phyloP scores from a whole-genome alignment of 2,797 vertebrate genomes.

The Bucorvus abyssinicus region DNA sequence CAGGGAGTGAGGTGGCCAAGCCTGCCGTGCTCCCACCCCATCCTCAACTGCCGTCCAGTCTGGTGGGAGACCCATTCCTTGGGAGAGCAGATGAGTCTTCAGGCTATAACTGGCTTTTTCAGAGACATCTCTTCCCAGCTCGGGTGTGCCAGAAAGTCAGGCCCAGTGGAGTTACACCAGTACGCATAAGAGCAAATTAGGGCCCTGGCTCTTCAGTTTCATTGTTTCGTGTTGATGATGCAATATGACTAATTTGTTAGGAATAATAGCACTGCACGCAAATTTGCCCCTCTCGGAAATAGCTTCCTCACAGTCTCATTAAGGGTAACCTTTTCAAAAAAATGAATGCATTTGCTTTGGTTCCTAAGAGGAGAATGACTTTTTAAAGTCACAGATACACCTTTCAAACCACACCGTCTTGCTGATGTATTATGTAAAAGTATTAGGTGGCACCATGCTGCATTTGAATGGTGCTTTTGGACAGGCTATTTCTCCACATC shows the following conservation, averaged over 20 bases:
- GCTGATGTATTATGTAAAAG: neutral
- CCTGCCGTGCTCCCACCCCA: neutral
- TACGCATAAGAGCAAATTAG: neutral
- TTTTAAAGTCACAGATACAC: neutral
- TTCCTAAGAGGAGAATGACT: neutral
- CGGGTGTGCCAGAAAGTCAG: neutral
- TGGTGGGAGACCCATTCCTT: neutral
- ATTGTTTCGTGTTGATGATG: slow-evolving; percentile 12
- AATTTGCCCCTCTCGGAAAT: neutral
- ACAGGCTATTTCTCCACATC: neutral
- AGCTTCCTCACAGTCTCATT: neutral
- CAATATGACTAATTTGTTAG: slow-evolving; percentile 23
- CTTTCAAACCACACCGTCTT: neutral
- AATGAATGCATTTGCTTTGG: neutral
- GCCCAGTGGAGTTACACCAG: neutral
- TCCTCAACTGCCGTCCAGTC: neutral
- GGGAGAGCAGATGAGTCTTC: neutral
- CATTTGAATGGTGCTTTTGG: neutral
- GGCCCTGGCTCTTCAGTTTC: neutral
- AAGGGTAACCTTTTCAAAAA: neutral
- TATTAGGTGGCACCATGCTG: neutral
- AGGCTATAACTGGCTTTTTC: neutral
- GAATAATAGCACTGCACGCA: neutral
- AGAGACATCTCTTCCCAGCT: neutral
- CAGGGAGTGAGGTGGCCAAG: neutral